phyloP scores from a whole-genome alignment of 1,140 invertebrate genomes.

The Caenorhabditis brenneri region DNA sequence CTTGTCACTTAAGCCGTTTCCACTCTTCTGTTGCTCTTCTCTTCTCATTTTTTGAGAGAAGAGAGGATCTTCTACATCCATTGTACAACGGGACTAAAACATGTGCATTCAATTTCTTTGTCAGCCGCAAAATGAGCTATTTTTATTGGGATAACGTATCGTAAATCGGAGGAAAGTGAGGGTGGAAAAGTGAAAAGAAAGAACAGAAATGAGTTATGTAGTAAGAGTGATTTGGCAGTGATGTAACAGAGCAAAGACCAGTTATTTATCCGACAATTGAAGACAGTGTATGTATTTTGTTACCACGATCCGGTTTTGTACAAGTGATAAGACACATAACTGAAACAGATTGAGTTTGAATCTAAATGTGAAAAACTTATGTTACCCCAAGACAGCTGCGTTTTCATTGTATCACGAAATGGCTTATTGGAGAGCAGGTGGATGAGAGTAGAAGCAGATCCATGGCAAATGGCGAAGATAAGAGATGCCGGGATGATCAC shows the following conservation, averaged over 20 bases:
- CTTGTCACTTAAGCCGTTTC: conserved; percentile 12
- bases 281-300: conserved; percentile 8
- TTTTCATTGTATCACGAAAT: conserved; percentile 24
- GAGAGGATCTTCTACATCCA: background rate
- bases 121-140: conserved; percentile 35
- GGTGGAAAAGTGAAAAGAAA: background rate
- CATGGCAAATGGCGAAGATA: conserved; percentile 12
- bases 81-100: conserved; percentile 31
- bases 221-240: background rate
- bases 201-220: background rate
- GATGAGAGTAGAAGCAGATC: background rate
- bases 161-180: background rate
- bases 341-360: background rate
- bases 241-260: background rate
- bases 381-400: conserved; percentile 30
- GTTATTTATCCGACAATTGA: background rate
- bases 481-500: conserved; percentile 20
- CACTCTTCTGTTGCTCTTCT: background rate
- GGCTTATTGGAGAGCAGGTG: conserved; percentile 36
- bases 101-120: conserved; percentile 43
- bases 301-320: background rate
- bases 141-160: conserved; percentile 35
- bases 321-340: background rate
- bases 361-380: background rate
- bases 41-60: conserved; percentile 1